Percentiles rank a stretch among this genome's conserved stretches.
Evolutionary conservation across 92 coral and sea anemone genomes (phyloP).

Genomic region (Phenganax marumi): DNA sequence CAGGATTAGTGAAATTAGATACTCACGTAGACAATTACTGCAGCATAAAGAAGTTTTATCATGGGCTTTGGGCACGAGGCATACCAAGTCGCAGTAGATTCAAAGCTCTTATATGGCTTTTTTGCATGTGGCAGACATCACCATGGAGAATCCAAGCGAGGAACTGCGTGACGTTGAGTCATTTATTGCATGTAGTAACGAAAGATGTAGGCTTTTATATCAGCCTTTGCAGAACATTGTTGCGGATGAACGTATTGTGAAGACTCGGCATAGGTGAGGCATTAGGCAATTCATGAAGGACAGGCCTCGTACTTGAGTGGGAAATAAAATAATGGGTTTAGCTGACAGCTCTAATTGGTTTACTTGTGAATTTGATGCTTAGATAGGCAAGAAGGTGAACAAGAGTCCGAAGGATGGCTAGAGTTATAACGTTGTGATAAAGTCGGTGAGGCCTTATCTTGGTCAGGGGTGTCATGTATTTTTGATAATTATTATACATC

Average conservation of each 20-base stretch:
- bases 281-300: constrained; percentile 30
- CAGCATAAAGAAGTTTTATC: neutral
- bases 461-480: constrained; percentile 66
- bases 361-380: constrained; percentile 20
- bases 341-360: constrained; percentile 39
- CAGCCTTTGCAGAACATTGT: constrained; percentile 25
- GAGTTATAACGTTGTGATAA: neutral
- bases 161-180: neutral
- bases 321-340: constrained; percentile 37
- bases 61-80: neutral
- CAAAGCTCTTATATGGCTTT: neutral
- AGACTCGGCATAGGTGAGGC: constrained; percentile 25
- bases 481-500: constrained; percentile 64
- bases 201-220: constrained; percentile 22
- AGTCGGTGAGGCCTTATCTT: neutral
- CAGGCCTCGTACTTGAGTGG: constrained; percentile 7
- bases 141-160: neutral
- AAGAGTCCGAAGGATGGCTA: no score
- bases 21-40: neutral
- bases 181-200: constrained; percentile 8
- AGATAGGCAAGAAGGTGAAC: constrained; percentile 20
- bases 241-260: constrained; percentile 28
- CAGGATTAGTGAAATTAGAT: neutral
- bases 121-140: neutral
- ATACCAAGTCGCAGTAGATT: neutral